These are phyloP conservation scores for Oopsacas minuta DNA, from an alignment of 37 sponge, comb jelly and placozoan species.

Conservation along the genomic window DNA sequence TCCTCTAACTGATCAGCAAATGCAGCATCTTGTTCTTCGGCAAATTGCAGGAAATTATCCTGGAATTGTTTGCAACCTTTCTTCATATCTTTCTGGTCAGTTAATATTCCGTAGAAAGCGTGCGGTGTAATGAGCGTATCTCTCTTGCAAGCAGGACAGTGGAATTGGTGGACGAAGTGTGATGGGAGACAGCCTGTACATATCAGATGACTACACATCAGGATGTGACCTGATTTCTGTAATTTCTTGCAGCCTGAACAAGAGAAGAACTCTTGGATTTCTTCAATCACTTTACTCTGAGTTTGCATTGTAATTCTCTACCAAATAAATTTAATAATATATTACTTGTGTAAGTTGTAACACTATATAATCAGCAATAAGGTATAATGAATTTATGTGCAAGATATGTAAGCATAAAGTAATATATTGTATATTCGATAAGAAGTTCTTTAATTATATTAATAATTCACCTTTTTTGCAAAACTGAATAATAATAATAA, in stretches of 20 bases:
- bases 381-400: too few relatives aligned
- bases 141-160: neutral
- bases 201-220: slow-evolving; percentile 1
- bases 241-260: neutral
- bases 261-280: slow-evolving; percentile 3
- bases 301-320: neutral
- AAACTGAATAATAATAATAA: too few relatives aligned
- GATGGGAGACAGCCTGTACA: slow-evolving; percentile 4
- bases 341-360: too few relatives aligned
- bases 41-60: neutral
- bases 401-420: too few relatives aligned
- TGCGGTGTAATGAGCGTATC: neutral
- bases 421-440: too few relatives aligned
- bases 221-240: slow-evolving; percentile 13
- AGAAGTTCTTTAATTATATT: too few relatives aligned
- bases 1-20: neutral
- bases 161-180: neutral
- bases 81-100: neutral
- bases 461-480: too few relatives aligned
- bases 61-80: neutral
- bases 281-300: neutral
- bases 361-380: too few relatives aligned
- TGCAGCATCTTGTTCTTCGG: neutral
- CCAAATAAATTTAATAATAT: neutral
- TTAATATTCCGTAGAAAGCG: neutral